Evolutionary conservation across 2,113 vertebrate species (phyloP).

Genomic region (Brachirus orientalis): DNA sequence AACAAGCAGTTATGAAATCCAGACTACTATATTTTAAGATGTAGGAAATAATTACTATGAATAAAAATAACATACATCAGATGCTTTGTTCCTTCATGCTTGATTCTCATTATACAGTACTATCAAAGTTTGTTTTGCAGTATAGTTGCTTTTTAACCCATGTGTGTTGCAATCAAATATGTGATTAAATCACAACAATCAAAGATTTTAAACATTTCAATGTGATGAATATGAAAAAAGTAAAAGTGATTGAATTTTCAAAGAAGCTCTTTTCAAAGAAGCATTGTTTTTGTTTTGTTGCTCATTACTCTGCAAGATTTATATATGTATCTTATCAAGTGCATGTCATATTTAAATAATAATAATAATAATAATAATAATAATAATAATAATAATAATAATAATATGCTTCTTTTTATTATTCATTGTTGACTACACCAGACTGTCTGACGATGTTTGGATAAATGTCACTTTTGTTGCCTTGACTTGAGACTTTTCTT

Average conservation of each 20-base stretch:
- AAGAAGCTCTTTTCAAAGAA: slow-evolving; percentile 8
- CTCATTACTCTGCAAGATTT: neutral
- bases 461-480: slow-evolving; percentile 2
- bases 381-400: no score
- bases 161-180: neutral
- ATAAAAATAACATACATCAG: neutral
- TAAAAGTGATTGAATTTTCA: neutral
- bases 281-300: neutral
- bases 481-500: slow-evolving; percentile 6
- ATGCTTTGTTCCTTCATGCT: slow-evolving; percentile 12
- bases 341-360: neutral
- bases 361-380: no score
- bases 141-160: slow-evolving; percentile 7
- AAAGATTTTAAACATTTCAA: slow-evolving; percentile 19
- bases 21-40: neutral
- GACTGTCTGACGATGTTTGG: neutral
- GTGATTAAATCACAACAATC: neutral
- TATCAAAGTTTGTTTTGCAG: slow-evolving; percentile 5
- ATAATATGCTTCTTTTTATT: slow-evolving; percentile 9
- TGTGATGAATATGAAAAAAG: slow-evolving; percentile 3
- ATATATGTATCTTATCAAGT: neutral
- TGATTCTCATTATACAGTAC: slow-evolving; percentile 29
- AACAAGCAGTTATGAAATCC: neutral
- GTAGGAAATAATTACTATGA: neutral
- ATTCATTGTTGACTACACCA: neutral